Evolutionary conservation across 2,888 invertebrate genomes (phyloP).

Genomic region (Drosophila austrosaltans): DNA sequence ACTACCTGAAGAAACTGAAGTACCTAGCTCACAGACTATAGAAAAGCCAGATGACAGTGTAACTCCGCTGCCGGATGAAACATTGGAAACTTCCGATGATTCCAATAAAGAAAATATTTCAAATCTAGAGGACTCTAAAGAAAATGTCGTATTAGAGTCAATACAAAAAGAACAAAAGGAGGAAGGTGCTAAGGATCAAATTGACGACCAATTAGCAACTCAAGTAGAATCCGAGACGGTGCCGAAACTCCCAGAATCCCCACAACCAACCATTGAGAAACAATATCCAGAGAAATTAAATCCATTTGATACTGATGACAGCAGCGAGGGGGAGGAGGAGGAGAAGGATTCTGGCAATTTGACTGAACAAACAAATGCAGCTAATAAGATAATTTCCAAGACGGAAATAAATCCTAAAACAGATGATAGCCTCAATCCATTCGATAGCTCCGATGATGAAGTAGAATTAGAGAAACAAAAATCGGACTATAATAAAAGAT

Average conservation of each 20-base stretch:
- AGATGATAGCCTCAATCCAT: slow-evolving; percentile 85
- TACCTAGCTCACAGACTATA: background rate
- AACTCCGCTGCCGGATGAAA: background rate
- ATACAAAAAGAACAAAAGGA: background rate
- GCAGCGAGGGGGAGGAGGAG: slow-evolving; percentile 75
- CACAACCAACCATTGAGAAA: slow-evolving; percentile 23
- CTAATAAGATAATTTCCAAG: background rate
- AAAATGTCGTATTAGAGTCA: background rate
- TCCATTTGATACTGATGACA: slow-evolving; percentile 91
- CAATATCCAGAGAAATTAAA: slow-evolving; percentile 91
- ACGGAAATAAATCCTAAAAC: background rate
- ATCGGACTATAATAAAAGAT: background rate
- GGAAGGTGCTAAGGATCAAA: slow-evolving; percentile 18
- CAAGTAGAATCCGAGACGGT: background rate
- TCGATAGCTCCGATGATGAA: slow-evolving; percentile 88
- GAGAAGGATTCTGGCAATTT: slow-evolving; percentile 53
- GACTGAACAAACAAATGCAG: slow-evolving; percentile 71
- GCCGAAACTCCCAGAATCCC: background rate
- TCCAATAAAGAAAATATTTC: background rate
- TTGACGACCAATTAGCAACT: slow-evolving; percentile 67
- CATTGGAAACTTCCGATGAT: background rate
- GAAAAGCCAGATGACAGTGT: background rate
- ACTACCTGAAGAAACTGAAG: background rate
- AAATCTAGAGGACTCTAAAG: background rate
- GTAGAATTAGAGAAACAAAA: slow-evolving; percentile 76